Evolutionary conservation across 2,888 invertebrate genomes (phyloP), one percentile per base, ranked within the genome.

Genomic region (Corythucha ciliata): DNA sequence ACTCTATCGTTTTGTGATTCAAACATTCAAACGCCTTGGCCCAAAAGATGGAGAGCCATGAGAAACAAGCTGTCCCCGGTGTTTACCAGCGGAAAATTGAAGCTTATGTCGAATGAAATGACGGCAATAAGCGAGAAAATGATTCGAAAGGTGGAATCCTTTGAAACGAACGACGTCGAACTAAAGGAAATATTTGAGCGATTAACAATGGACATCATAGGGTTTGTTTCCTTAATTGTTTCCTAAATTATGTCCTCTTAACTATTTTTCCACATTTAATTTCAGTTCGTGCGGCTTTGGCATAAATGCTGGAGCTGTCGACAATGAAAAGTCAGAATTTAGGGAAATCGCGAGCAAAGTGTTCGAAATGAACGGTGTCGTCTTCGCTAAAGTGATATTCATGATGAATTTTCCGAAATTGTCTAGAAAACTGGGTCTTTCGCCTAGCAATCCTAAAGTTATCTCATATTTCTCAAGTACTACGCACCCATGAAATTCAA

Each of bases 21-120:
- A 14, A 36, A n/a, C 36, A 8, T 14, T 14, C 10, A 36, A 36
- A 36, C 10, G 8, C 14, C 8, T 10, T 36, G 10, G 36, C 36
- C 10, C 21, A 12, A 7, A 27, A 48, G 48, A 29, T 48, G 48
- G 48, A 48, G 40, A 27, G 37, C 48, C 29, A 18, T 48, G 12
- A 48, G 48, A 40, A 48, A 48, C 39, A 48, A 48, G 27, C 37
- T 48, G 48, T 39, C 22, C 2, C 48, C 48, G 3, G 39, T 48
- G 8, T 48, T 48, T 22, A 48, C 48, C 1, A 48, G 39, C 5
- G 48, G 48, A 8, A 48, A 48, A 48, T 37, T 48, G 14, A 24
- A 40, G 25, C 18, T 26, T 6, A 48, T 48, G 48, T 48, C 27
- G n/a, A 40, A 37, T 18, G 39, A 48, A 14, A 48, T 48, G 48